phyloP scores from a whole-genome alignment of 2,797 vertebrate genomes.

The Spinibarbus caldwelli region DNA sequence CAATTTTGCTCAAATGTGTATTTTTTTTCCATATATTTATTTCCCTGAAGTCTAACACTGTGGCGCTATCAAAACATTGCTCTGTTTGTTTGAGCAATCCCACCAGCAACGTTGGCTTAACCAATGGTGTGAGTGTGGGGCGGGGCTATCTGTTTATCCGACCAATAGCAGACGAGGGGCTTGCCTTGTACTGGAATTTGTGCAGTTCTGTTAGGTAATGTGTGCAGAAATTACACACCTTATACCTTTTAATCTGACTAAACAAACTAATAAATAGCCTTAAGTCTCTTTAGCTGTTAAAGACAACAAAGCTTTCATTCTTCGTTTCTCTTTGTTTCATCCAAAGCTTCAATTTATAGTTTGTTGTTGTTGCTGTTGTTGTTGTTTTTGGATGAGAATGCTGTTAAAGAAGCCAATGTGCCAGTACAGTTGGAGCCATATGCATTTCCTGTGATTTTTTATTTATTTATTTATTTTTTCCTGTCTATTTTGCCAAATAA shows the following conservation, averaged over 20 bases:
- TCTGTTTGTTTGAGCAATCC: constrained; percentile 34
- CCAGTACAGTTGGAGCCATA: constrained; percentile 32
- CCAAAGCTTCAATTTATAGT: background rate
- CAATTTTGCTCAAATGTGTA: background rate
- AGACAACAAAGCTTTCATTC: background rate
- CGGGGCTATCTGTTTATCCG: background rate
- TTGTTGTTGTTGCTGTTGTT: background rate
- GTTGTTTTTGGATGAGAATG: constrained; percentile 9
- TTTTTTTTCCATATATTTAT: background rate
- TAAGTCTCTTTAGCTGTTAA: background rate
- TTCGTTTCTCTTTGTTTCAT: background rate
- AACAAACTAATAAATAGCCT: constrained; percentile 9
- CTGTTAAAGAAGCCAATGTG: constrained; percentile 35
- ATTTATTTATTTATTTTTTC: background rate
- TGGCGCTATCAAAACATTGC: background rate
- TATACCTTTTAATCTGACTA: constrained; percentile 26
- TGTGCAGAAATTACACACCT: constrained; percentile 3
- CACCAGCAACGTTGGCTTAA: constrained; percentile 6
- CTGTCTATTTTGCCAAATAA: constrained; percentile 30
- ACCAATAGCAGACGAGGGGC: background rate
- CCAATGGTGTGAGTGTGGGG: background rate
- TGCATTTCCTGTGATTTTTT: constrained; percentile 1
- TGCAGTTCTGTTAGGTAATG: background rate
- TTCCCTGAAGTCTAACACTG: constrained; percentile 3
- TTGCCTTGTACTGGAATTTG: background rate